Evolutionary conservation across 2,113 vertebrate genomes (phyloP).

Genomic region (Entomyzon cyanotis): DNA sequence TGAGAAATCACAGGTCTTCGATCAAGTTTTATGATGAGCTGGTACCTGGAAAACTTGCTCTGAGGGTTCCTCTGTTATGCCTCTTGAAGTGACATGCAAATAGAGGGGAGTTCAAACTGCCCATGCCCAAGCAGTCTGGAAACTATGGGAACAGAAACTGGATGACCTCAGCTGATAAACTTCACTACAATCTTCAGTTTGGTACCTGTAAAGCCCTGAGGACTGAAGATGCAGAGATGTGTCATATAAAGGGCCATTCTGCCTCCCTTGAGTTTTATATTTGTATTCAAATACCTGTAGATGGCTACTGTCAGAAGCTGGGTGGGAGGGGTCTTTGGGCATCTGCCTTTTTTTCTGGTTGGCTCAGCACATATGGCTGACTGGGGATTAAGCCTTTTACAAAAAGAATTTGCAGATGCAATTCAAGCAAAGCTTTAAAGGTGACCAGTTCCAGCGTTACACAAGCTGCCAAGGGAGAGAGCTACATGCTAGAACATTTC

Average conservation of each 20-base stretch:
- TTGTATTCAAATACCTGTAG: neutral
- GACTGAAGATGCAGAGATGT: neutral
- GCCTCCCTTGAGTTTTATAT: neutral
- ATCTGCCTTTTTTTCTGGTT: neutral
- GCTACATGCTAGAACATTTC: neutral
- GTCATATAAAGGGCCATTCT: neutral
- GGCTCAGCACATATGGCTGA: neutral
- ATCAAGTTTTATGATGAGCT: neutral
- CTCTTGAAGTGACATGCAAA: neutral
- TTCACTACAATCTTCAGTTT: neutral
- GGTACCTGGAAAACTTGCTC: neutral
- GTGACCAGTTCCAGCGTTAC: neutral
- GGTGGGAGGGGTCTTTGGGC: neutral
- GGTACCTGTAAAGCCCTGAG: neutral
- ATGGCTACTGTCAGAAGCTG: neutral
- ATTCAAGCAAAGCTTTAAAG: neutral
- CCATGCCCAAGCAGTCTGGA: neutral
- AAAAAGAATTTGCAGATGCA: neutral
- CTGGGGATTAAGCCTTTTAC: neutral
- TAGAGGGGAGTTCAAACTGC: neutral
- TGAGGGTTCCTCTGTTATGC: neutral
- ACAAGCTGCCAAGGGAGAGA: neutral
- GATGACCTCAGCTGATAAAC: neutral
- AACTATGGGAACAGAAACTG: neutral
- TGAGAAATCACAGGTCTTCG: neutral